These are phyloP conservation scores for Turdus rufiventris DNA, from an alignment of 2,113 vertebrate species.

Conservation along the genomic window DNA sequence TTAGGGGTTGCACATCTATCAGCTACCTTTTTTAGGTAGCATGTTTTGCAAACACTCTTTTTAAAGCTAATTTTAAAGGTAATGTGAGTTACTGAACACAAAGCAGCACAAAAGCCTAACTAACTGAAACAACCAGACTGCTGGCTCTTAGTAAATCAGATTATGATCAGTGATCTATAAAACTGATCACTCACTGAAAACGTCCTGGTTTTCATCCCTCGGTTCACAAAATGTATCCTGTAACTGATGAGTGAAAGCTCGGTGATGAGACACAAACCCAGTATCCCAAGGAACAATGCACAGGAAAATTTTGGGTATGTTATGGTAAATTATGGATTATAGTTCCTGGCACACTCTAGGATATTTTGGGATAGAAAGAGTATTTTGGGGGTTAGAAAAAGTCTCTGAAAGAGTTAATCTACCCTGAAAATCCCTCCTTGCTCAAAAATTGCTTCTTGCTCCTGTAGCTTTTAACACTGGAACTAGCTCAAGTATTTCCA, in stretches of 20 bases:
- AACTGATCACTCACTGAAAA: background rate
- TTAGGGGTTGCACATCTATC: background rate
- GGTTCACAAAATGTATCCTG: background rate
- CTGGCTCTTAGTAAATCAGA: background rate
- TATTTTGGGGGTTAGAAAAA: background rate
- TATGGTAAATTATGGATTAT: background rate
- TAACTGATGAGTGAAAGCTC: background rate
- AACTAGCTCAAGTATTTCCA: constrained; percentile 4
- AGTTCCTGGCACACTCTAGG: background rate
- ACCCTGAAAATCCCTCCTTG: background rate
- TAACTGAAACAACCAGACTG: background rate
- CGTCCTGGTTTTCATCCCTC: background rate
- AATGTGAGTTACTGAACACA: background rate
- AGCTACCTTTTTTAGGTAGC: background rate
- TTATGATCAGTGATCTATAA: background rate
- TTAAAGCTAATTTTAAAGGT: background rate
- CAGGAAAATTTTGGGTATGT: accelerated
- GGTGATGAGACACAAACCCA: background rate
- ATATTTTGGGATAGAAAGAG: background rate
- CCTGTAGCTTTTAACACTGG: background rate
- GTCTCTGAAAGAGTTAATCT: background rate
- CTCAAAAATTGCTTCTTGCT: background rate
- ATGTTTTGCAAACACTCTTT: background rate
- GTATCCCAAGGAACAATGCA: background rate
- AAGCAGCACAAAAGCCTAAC: background rate